Conservation (phyloP, 2,797 vertebrate genomes). For the Syngnathus acus region DNA sequence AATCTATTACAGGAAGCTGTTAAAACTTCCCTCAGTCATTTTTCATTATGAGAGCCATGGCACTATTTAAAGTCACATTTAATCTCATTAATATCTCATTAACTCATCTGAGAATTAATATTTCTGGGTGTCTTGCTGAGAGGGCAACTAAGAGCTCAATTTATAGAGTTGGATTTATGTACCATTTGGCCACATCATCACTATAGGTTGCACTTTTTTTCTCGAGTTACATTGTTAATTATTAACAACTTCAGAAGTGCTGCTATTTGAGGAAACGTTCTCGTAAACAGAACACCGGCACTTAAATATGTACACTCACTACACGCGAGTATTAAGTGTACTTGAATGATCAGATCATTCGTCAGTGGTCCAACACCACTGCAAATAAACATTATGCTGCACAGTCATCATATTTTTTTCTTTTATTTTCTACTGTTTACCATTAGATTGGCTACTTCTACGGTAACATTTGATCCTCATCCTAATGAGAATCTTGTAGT, state of each 20-base stretch:
- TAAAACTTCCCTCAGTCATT: slow-evolving; percentile 16
- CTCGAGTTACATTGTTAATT: not conserved
- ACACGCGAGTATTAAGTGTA: not conserved
- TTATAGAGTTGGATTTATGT: not conserved
- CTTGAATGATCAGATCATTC: not conserved
- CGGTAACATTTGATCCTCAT: not conserved
- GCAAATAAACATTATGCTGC: too few relatives aligned
- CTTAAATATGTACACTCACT: not conserved
- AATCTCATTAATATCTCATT: not conserved
- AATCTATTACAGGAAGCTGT: not conserved
- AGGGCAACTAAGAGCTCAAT: not conserved
- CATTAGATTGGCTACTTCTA: slow-evolving; percentile 1
- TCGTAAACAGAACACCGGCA: not conserved
- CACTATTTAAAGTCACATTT: slow-evolving; percentile 1
- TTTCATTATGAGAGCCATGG: slow-evolving; percentile 22
- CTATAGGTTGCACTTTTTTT: not conserved
- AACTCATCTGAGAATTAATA: not conserved
- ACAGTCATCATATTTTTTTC: too few relatives aligned
- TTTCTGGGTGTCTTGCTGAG: not conserved
- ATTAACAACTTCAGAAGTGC: not conserved
- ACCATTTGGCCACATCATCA: not conserved
- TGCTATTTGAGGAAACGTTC: not conserved
- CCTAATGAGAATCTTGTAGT: slow-evolving; percentile 21
- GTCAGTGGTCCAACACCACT: too few relatives aligned
- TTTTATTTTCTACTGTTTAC: not conserved